phyloP scores from a whole-genome alignment of 2,888 invertebrate species.

The Brachyopa scutellaris region DNA sequence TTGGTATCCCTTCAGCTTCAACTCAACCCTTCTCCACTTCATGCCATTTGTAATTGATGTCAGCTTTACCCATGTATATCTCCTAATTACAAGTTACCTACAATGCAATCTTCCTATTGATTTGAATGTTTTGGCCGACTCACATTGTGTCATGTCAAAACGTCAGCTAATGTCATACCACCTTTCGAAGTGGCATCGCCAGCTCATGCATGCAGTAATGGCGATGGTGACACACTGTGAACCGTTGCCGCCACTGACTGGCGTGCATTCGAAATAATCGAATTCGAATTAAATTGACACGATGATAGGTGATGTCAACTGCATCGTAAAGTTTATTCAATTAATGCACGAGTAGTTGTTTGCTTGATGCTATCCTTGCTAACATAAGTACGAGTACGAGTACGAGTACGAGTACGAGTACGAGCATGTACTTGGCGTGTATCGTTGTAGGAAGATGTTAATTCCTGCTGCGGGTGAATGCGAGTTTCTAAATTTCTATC shows the following conservation, averaged over 20 bases:
- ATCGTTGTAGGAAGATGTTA: conserved; percentile 34
- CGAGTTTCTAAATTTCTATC: conserved; percentile 28
- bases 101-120: conserved; percentile 60
- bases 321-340: conserved; percentile 66
- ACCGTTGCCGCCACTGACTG: background rate
- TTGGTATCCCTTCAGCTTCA: background rate
- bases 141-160: conserved; percentile 72
- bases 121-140: conserved; percentile 69
- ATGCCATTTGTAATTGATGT: conserved; percentile 63
- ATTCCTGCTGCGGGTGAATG: background rate
- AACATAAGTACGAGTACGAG: too few species aligned
- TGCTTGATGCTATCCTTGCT: conserved; percentile 9
- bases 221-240: conserved; percentile 30
- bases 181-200: conserved; percentile 67
- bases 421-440: conserved; percentile 3
- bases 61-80: conserved; percentile 65
- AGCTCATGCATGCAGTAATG: conserved; percentile 55
- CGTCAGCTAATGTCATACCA: conserved; percentile 72
- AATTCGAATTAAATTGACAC: conserved; percentile 68
- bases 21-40: conserved; percentile 32
- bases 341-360: conserved; percentile 56
- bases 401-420: too few species aligned
- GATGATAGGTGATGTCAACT: conserved; percentile 72
- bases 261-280: conserved; percentile 53
- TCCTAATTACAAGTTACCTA: conserved; percentile 68